phyloP scores from a whole-genome alignment of 2,113 vertebrate species.

The Pseudonaja textilis region DNA sequence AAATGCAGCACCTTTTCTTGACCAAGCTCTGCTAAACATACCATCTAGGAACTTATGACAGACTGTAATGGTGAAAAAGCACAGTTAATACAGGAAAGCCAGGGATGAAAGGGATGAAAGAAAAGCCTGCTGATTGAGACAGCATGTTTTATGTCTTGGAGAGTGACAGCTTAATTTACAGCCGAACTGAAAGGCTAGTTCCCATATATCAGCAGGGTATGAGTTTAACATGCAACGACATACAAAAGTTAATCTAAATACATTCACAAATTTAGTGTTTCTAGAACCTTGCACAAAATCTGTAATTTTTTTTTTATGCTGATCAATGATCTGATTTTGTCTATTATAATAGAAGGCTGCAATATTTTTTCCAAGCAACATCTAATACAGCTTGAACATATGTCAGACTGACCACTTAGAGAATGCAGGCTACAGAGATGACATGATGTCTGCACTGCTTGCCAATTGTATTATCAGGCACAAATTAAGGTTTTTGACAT shows the following conservation, averaged over 20 bases:
- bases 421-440: background rate
- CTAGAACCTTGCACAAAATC: background rate
- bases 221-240: background rate
- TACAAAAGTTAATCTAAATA: background rate
- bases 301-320: background rate
- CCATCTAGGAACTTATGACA: background rate
- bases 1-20: constrained; percentile 19
- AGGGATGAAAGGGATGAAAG: background rate
- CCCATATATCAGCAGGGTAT: background rate
- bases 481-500: background rate
- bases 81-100: background rate
- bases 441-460: background rate
- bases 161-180: background rate
- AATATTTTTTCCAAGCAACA: background rate
- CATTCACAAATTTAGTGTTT: background rate
- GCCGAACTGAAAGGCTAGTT: background rate
- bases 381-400: background rate
- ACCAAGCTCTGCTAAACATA: background rate
- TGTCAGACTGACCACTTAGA: background rate
- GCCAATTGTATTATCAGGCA: background rate
- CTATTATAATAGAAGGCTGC: background rate
- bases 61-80: constrained; percentile 15
- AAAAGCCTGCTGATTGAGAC: background rate
- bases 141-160: background rate
- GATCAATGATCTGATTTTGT: background rate